These are phyloP conservation scores for Sinocyclocheilus anshuiensis DNA, from an alignment of 2,113 vertebrate species.

Conservation along the genomic window DNA sequence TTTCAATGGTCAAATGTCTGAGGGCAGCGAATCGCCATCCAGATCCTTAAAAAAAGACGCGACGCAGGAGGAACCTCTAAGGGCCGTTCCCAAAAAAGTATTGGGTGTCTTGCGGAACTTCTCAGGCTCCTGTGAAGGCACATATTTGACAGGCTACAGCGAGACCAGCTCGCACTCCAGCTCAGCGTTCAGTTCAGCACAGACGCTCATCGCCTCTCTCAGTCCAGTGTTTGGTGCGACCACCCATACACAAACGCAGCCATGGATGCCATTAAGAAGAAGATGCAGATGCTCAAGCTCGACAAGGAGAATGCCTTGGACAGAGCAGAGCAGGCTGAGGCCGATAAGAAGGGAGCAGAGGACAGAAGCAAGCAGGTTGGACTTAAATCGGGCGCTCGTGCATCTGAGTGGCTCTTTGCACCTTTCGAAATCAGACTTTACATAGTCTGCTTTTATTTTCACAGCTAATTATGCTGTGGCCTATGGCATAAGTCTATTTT, in stretches of 20 bases:
- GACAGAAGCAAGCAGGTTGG: constrained; percentile 97
- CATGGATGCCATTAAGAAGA: constrained; percentile 97
- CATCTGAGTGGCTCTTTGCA: constrained; percentile 58
- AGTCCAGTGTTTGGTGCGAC: constrained; percentile 54
- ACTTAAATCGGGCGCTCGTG: constrained; percentile 36
- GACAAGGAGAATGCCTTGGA: constrained; percentile 99
- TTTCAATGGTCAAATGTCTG: constrained; percentile 80
- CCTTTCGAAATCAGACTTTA: not conserved
- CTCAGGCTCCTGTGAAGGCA: constrained; percentile 74
- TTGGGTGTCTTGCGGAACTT: constrained; percentile 78
- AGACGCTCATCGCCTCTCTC: constrained; percentile 66
- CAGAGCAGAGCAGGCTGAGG: constrained; percentile 94
- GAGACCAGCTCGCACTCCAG: constrained; percentile 80
- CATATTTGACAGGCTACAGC: constrained; percentile 84
- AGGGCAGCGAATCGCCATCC: constrained; percentile 81
- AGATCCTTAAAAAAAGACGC: constrained; percentile 74
- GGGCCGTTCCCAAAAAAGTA: constrained; percentile 85
- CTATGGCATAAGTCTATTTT: not conserved
- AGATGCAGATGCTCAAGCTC: constrained; percentile 88
- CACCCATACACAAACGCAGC: constrained; percentile 74
- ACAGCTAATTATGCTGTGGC: not conserved
- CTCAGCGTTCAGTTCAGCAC: constrained; percentile 72
- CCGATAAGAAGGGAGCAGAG: constrained; percentile 95
- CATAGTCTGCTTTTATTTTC: not conserved
- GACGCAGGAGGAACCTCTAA: constrained; percentile 70